Conservation (phyloP, 2,797 vertebrate species). For the Nannoperca australis region DNA sequence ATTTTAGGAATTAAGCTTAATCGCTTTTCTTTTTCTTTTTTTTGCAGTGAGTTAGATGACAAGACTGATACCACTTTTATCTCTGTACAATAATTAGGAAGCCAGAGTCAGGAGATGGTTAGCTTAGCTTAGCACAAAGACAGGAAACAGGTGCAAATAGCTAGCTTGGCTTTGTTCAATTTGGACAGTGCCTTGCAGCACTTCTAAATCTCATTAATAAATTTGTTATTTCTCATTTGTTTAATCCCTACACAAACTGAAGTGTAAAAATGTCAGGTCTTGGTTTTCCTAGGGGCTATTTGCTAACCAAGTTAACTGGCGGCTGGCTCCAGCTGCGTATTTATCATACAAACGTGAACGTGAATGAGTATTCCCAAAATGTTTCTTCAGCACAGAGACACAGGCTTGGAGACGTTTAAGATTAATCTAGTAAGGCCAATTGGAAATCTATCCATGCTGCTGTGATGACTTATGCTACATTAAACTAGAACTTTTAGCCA, state of each 20-base stretch:
- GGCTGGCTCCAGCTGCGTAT: not conserved
- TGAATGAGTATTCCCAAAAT: not conserved
- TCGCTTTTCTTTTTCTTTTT: too few species aligned
- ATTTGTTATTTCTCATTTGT: not conserved
- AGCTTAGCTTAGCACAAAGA: not conserved
- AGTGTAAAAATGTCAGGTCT: too few species aligned
- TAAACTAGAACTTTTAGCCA: not conserved
- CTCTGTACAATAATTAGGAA: too few species aligned
- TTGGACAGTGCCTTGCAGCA: too few species aligned
- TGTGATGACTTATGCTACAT: conserved; percentile 1
- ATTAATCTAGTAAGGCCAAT: not conserved
- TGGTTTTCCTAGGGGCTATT: not conserved
- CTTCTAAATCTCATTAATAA: not conserved
- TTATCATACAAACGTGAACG: not conserved
- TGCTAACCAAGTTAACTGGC: not conserved
- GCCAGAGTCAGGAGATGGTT: not conserved
- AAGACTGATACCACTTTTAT: too few species aligned
- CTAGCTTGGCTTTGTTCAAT: not conserved
- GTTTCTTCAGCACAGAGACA: not conserved
- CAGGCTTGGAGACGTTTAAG: not conserved
- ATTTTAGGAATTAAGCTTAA: not conserved
- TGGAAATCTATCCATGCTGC: not conserved
- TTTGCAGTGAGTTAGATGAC: too few species aligned
- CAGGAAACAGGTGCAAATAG: not conserved
- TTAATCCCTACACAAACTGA: too few species aligned